Conservation (phyloP, 37 sponge, comb jelly and placozoan genomes). For the Corticium candelabrum region DNA sequence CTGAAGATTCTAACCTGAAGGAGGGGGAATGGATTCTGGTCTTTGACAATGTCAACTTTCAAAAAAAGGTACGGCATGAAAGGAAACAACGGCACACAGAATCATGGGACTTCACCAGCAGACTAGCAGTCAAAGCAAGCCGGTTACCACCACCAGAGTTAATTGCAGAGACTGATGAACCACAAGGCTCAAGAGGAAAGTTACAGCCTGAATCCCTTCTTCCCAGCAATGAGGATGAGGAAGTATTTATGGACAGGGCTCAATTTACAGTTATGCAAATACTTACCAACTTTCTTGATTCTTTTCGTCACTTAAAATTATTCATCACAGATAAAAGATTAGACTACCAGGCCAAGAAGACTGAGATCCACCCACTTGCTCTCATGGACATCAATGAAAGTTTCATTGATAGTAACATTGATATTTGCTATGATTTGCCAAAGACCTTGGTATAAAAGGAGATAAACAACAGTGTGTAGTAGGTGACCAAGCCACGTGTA, state of each 20-base stretch:
- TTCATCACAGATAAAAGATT: not conserved
- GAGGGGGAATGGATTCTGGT: not conserved
- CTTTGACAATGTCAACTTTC: not conserved
- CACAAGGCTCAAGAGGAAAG: not conserved
- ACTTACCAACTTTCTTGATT: not conserved
- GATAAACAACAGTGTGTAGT: not conserved
- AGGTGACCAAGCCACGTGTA: constrained; percentile 22
- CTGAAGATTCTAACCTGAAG: not conserved
- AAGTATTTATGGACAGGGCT: not conserved
- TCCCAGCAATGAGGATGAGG: not conserved
- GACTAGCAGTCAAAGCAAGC: not conserved
- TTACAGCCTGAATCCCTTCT: not conserved
- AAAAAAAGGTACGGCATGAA: not conserved
- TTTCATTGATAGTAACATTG: constrained; percentile 16
- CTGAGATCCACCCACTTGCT: constrained; percentile 2
- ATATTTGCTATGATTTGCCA: constrained; percentile 9
- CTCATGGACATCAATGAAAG: constrained; percentile 27
- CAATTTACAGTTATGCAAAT: not conserved
- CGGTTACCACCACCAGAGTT: not conserved
- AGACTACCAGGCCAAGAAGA: not conserved
- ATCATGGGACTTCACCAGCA: constrained; percentile 1
- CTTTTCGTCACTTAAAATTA: not conserved
- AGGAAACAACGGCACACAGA: not conserved
- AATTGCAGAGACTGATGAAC: not conserved
- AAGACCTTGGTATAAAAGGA: not conserved